A percentile compares a stretch with the other conserved stretches of the same genome.
phyloP scores from a whole-genome alignment of 2,797 vertebrate species.

The Sebastes itinus region DNA sequence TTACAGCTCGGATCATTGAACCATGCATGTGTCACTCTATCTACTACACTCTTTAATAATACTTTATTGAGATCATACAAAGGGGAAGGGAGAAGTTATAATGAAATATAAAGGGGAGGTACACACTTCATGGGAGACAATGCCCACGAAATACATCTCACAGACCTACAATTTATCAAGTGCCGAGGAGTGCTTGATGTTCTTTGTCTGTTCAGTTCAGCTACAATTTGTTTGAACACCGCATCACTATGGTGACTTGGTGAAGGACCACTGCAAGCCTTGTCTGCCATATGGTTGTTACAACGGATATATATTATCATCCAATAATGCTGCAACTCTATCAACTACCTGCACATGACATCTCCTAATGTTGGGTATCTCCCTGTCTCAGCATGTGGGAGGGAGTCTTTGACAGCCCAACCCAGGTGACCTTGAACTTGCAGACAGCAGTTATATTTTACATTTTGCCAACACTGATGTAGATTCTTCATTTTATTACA shows the following conservation, averaged over 20 bases:
- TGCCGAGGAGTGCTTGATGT: not conserved
- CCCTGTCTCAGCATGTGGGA: constrained; percentile 28
- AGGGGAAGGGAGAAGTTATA: not conserved
- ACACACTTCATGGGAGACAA: not conserved
- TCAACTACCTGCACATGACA: constrained; percentile 26
- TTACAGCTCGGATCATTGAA: constrained; percentile 49
- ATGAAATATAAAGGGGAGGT: not conserved
- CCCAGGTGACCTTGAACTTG: constrained; percentile 33
- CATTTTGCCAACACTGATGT: not conserved
- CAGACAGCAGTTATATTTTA: not conserved
- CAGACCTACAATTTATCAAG: not conserved
- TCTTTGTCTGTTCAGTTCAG: not conserved
- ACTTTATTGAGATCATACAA: not conserved
- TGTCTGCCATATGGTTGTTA: not conserved
- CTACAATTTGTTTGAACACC: not conserved
- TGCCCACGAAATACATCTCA: not conserved
- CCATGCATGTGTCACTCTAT: constrained; percentile 44
- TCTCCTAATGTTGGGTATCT: constrained; percentile 16
- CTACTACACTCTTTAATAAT: not conserved
- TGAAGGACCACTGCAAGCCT: not conserved
- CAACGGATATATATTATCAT: not conserved
- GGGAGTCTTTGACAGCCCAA: constrained; percentile 24
- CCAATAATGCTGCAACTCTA: not conserved
- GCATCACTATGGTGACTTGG: not conserved
- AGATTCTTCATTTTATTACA: not conserved